Evolutionary conservation across 2,888 invertebrate genomes (phyloP), one percentile per base, ranked within the genome.

Genomic region (Latheticus oryzae): DNA sequence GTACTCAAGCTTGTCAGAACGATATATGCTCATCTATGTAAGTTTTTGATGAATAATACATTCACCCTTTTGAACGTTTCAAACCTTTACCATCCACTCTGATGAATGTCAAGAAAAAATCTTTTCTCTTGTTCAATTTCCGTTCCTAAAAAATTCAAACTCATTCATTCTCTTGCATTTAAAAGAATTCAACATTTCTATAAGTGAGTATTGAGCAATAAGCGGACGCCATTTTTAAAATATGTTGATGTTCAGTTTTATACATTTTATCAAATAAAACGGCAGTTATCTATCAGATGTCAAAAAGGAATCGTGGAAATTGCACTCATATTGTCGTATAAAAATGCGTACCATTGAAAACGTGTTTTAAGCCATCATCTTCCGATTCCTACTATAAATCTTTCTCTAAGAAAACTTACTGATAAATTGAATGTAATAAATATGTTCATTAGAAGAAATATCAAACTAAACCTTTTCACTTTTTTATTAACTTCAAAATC

Each of bases 371-470:
- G 38, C 45, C 45, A 58, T 58, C 52, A 52, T 52, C 38, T 32
- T 13, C 17, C 45, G 38, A 58, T 52, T 52, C 38, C 16, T 26
- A 26, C 23, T 23, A 58, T 58, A 58, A 58, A 58, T 58, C 58
- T 32, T 32, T 37, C 19, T 35, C 21, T 2, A 43, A 26, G 32
- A 32, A 51, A 52, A 52, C 11, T 35, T 43, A 21, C 19, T 57
- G 48, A 51, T 54, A 59, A 38, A 55, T 55, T 61, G 58, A 61
- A 45, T 24, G 52, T 40, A 26, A 59, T 57, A 62, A 62, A 62
- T 50, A 62, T 50, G 59, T 59, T 62, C 59, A 59, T 62, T 56
- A 62, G 56, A 59, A 45, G 59, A 56, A 55, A 61, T 55, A 59
- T 61, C 56, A 56, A 61, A 61, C 53, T n/a, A n/a, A n/a, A n/a